Evolutionary conservation across 2,113 vertebrate species (phyloP).

Genomic region (Alectura lathami): DNA sequence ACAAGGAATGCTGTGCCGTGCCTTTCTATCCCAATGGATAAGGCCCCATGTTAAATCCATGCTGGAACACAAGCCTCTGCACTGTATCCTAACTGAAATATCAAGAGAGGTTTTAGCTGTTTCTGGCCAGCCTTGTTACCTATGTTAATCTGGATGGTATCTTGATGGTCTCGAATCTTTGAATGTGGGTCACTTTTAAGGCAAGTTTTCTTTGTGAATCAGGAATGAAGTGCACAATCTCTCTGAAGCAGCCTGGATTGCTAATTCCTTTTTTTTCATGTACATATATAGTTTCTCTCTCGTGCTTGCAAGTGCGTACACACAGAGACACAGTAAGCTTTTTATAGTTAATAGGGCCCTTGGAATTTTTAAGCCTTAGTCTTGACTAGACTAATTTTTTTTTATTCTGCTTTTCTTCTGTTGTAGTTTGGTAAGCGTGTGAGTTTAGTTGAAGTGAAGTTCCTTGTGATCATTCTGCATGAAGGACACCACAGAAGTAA

Average conservation of each 20-base stretch:
- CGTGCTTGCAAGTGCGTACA: not conserved
- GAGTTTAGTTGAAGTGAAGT: slow-evolving; percentile 58
- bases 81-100: not conserved
- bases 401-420: slow-evolving; percentile 72
- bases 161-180: not conserved
- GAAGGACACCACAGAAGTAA: slow-evolving; percentile 30
- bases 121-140: slow-evolving; percentile 11
- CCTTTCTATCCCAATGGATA: not conserved
- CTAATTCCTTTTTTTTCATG: slow-evolving; percentile 51
- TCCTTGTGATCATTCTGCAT: slow-evolving; percentile 50
- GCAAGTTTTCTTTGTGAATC: slow-evolving; percentile 52
- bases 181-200: not conserved
- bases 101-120: not conserved
- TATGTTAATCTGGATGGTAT: slow-evolving; percentile 32
- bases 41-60: not conserved
- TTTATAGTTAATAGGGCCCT: slow-evolving; percentile 66
- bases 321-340: slow-evolving; percentile 49
- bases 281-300: not conserved
- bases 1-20: not conserved
- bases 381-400: slow-evolving; percentile 60
- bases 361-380: slow-evolving; percentile 59
- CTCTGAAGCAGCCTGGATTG: slow-evolving; percentile 48
- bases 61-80: not conserved
- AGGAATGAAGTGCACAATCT: slow-evolving; percentile 45
- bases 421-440: slow-evolving; percentile 22